Percentiles rank a stretch among this genome's conserved stretches.
These are phyloP conservation scores for Calidris pygmaea DNA, from an alignment of 2,113 vertebrate species.

Conservation along the genomic window DNA sequence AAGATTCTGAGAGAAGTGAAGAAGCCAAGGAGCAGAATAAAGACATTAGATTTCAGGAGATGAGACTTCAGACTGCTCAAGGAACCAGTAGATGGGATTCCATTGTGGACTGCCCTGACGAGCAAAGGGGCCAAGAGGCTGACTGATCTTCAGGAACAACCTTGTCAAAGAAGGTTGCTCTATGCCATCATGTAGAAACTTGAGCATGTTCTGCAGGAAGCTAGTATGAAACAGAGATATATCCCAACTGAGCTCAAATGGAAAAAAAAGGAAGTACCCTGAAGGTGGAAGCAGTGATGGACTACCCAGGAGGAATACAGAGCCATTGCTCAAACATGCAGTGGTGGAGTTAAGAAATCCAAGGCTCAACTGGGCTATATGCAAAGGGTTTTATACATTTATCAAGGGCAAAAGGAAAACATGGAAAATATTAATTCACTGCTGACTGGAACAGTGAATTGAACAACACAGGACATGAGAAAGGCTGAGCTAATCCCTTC, in stretches of 20 bases:
- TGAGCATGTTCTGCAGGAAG: neutral
- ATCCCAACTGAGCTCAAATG: neutral
- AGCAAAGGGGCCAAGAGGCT: neutral
- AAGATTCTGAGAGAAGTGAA: neutral
- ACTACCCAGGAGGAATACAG: neutral
- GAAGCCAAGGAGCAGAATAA: neutral
- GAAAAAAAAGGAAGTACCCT: neutral
- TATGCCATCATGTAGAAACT: neutral
- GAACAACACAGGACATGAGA: neutral
- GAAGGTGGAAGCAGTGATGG: neutral
- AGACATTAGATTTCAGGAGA: neutral
- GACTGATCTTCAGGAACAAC: neutral
- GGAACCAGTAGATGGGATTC: neutral
- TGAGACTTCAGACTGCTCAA: neutral
- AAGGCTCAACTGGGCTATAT: neutral
- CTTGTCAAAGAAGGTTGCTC: neutral
- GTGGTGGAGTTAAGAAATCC: neutral
- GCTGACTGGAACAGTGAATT: neutral
- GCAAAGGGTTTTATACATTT: neutral
- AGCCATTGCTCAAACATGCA: neutral
- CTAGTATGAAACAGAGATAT: neutral
- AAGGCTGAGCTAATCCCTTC: neutral
- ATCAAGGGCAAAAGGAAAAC: neutral
- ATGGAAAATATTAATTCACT: neutral
- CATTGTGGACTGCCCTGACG: neutral